Conservation (phyloP, 1,140 invertebrate species). For the Musca domestica region DNA sequence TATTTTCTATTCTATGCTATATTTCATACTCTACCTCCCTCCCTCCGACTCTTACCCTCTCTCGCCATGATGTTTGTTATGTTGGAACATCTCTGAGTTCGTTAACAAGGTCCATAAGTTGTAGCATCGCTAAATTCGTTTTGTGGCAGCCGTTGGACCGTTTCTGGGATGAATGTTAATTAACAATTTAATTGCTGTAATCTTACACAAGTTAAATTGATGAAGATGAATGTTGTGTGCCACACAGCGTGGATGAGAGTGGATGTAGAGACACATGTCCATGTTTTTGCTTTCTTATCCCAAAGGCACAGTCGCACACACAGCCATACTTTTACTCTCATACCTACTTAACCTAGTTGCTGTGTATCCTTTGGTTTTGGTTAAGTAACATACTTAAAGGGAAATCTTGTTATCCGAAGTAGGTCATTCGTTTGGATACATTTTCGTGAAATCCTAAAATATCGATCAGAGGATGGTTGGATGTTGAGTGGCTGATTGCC, state of each 20-base stretch:
- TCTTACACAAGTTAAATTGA: conserved; percentile 19
- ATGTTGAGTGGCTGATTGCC: too few relatives aligned
- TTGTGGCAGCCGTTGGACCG: conserved; percentile 5
- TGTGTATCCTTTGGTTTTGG: neutral
- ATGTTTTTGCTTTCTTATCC: neutral
- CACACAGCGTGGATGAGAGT: neutral
- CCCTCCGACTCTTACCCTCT: neutral
- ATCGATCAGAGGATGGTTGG: too few relatives aligned
- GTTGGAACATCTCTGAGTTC: neutral
- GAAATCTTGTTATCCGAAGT: neutral
- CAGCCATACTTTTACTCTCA: neutral
- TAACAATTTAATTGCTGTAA: conserved; percentile 22
- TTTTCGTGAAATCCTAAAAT: too few relatives aligned
- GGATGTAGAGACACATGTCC: neutral
- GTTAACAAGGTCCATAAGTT: too few relatives aligned
- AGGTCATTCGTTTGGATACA: too few relatives aligned
- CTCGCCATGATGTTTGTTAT: neutral
- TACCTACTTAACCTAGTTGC: neutral
- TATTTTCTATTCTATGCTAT: conserved; percentile 15
- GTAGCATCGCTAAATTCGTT: neutral
- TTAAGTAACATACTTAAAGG: neutral
- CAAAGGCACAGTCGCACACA: neutral
- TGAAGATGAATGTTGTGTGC: conserved; percentile 15
- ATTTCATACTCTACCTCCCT: neutral
- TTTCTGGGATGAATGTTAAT: conserved; percentile 21